Conservation (phyloP, 2,113 vertebrate genomes). For the Caranx melampygus region DNA sequence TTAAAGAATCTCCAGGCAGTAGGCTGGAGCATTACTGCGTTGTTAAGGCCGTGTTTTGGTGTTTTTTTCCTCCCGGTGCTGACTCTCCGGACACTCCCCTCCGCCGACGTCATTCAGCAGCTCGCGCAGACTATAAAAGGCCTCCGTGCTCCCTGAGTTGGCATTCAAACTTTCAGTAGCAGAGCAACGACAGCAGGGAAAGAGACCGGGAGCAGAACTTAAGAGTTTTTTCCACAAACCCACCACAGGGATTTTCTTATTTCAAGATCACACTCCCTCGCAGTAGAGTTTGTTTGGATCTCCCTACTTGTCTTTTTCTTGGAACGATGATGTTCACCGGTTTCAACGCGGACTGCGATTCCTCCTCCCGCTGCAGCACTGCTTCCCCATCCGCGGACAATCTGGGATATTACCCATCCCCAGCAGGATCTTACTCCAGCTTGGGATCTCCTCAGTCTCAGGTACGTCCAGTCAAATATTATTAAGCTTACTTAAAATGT, state of each 20-base stretch:
- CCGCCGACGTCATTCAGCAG: slow-evolving; percentile 62
- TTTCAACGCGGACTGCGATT: slow-evolving; percentile 91
- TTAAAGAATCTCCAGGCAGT: fast-evolving
- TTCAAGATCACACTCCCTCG: slow-evolving; percentile 10
- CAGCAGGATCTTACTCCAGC: slow-evolving; percentile 91
- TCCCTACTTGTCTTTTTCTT: not conserved
- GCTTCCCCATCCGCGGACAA: slow-evolving; percentile 92
- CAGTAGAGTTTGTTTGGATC: slow-evolving; percentile 43
- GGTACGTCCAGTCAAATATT: slow-evolving; percentile 81
- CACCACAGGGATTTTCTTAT: slow-evolving; percentile 48
- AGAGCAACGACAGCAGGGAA: not conserved
- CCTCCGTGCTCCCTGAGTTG: not conserved
- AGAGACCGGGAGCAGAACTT: not conserved
- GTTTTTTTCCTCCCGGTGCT: slow-evolving; percentile 15
- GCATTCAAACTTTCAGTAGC: slow-evolving; percentile 72
- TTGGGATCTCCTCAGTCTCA: slow-evolving; percentile 90
- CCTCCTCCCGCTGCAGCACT: slow-evolving; percentile 95
- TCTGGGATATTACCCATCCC: slow-evolving; percentile 88
- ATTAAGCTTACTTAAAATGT: not conserved
- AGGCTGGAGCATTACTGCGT: fast-evolving
- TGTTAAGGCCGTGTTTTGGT: slow-evolving; percentile 41
- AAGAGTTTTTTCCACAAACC: slow-evolving; percentile 27
- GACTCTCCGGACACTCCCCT: not conserved
- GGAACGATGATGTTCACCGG: slow-evolving; percentile 89
- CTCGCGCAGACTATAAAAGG: slow-evolving; percentile 51